Base-by-base conservation (phyloP, 2,888 invertebrate species). In the Panopea generosa region DNA sequence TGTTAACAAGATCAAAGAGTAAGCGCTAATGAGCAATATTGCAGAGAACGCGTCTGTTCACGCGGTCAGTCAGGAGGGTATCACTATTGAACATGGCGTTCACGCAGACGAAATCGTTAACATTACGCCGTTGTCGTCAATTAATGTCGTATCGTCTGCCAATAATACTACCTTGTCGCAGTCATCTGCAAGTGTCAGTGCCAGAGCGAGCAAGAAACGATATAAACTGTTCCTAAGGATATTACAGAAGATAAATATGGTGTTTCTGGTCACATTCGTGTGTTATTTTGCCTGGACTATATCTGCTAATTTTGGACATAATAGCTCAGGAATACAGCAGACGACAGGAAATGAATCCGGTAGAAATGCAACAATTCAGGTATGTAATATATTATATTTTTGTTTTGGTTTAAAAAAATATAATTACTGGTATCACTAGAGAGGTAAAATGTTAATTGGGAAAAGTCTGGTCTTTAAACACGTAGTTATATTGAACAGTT, bases 231-330 rank as follows among this genome's bases (percentile, higher is more conserved):
- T 72, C 26, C 59, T 72, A 22, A 77, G 60, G 59, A 72, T 83
- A 16, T 61, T 85, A 20, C 83, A 85, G 61, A 83, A 81, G 67
- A 61, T 85, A 67, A 83, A 82, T 71, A 85, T 85, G 85, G 68
- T 82, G 62, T 83, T 85, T 61, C 69, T 85, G 33, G 66, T 85
- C 20, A 65, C 82, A 57, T 81, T 85, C 67, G 70, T 82, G 53
- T 81, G 82, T 49, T 85, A 85, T 53, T 73, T 83, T 60, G 83
- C 82, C 11, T 83, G 83, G 85, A 85, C 83, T 9, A 83, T 85
- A 56, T 80, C 83, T 11, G 83, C 78, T 18, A 82, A 77, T 70
- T 82, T 78, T 71, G 80, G 80, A 26, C 38, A 73, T 56, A n/a
- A n/a, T n/a, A 18, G 49, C 50, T 43, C 61, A 29, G 61, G 55